These are phyloP conservation scores for Apodemus agrarius DNA, from an alignment of 2,797 vertebrate species.

Conservation along the genomic window DNA sequence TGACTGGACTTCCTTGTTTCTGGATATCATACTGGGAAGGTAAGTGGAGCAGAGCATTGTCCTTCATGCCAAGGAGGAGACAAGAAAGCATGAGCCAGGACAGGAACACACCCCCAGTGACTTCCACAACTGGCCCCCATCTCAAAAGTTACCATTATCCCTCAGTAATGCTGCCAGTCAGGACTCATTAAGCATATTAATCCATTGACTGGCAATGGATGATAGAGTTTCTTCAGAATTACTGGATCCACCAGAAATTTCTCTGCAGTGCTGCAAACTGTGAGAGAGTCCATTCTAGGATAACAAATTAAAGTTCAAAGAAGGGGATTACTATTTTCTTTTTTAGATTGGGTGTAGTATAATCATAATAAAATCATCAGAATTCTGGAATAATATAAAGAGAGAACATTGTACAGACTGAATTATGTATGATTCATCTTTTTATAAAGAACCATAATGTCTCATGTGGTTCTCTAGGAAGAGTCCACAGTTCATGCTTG, in stretches of 20 bases:
- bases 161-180: not conserved
- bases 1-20: not conserved
- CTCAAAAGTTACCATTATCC: not conserved
- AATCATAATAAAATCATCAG: not conserved
- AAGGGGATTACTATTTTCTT: not conserved
- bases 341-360: not conserved
- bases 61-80: too few relatives aligned
- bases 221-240: not conserved
- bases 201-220: not conserved
- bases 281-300: not conserved
- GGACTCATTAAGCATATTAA: not conserved
- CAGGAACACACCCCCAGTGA: too few relatives aligned
- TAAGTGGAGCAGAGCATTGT: not conserved
- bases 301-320: not conserved
- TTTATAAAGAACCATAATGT: not conserved
- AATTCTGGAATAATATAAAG: not conserved
- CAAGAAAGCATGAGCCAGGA: not conserved
- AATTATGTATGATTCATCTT: not conserved
- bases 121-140: too few relatives aligned
- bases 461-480: not conserved
- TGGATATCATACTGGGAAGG: rapidly evolving
- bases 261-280: not conserved
- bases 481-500: not conserved
- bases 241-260: not conserved
- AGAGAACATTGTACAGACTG: not conserved